Evolutionary conservation across 1,140 invertebrate genomes (phyloP), one percentile per base, ranked within the genome.

Genomic region (Dryas iulia): DNA sequence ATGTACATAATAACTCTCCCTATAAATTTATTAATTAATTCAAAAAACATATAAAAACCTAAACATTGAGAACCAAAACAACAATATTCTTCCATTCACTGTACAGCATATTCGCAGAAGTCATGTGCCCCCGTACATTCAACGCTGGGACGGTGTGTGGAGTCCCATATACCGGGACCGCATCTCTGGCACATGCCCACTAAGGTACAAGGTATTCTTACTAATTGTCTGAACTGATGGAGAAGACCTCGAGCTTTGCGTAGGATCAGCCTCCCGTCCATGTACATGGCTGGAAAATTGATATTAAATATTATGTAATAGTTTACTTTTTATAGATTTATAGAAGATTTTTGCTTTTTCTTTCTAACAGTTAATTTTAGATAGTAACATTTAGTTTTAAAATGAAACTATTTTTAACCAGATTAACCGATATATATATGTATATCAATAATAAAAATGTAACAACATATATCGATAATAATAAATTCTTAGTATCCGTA

Each of bases 151-250:
- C 95, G 93, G 84, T 98, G 97, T 5, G 95, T 95, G 63, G 96
- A 97, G 87, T 98, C 97, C 97, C 97, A 98, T 93, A 98, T 98
- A 3, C 97, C 97, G 4, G 97, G 96, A 2, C 97, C 96, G 82
- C 97, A 97, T 33, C 96, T 94, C 72, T 96, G 95, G 85, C 97
- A 98, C 59, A 99, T 93, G 8, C 96, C 96, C 11, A 95, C 95
- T 24, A 99, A 85, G 0, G 97, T 97, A 81, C 98, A 99, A 0
- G 98, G 98, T 63, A 99, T 95, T 71, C 95, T 94, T 10, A 96
- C 94, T 64, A 97, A 90, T 80, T 96, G 95, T 35, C 97, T 93
- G 88, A 98, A 99, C 86, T 98, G 96, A 89, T 98, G 95, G 0
- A 99, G 91, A 3, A 99, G 91, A 26, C 98, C 98, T 31, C 98